phyloP scores from a whole-genome alignment of 2,113 vertebrate species.

The Argyrosomus japonicus region DNA sequence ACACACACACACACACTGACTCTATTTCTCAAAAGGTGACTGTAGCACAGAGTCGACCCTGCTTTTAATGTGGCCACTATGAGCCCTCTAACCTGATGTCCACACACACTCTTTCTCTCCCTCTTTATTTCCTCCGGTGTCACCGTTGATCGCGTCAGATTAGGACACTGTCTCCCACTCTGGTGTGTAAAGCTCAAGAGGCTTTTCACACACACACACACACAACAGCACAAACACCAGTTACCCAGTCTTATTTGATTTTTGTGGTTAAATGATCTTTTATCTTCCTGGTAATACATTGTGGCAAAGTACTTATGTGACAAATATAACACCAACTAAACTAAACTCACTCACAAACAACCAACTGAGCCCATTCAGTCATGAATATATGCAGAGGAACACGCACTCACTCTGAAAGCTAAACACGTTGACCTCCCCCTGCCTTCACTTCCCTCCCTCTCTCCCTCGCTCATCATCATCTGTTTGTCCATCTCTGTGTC shows the following conservation, averaged over 20 bases:
- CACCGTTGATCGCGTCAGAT: conserved; percentile 31
- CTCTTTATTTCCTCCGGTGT: conserved; percentile 12
- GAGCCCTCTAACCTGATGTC: conserved; percentile 39
- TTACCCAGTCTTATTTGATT: neutral
- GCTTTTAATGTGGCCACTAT: conserved; percentile 41
- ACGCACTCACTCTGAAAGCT: conserved; percentile 1
- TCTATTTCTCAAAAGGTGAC: conserved; percentile 31
- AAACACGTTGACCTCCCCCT: conserved; percentile 15
- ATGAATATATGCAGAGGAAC: neutral
- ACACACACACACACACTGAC: conserved; percentile 6
- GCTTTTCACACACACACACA: conserved; percentile 8
- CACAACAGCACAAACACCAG: neutral
- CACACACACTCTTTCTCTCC: neutral
- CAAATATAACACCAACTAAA: conserved; percentile 9
- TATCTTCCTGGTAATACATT: conserved; percentile 13
- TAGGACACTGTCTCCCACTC: conserved; percentile 11
- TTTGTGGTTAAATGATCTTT: conserved; percentile 3
- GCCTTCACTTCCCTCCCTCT: neutral
- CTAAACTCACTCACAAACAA: neutral
- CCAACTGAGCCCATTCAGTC: neutral
- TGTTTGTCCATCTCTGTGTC: conserved; percentile 37
- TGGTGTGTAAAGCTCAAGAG: conserved; percentile 12
- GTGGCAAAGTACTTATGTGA: conserved; percentile 12
- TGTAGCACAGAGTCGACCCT: conserved; percentile 20
- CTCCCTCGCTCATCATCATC: conserved; percentile 37